Percentiles rank a stretch among this genome's conserved stretches.
Conservation (phyloP, 2,797 vertebrate species). For the Pseudochromis fuscus region DNA sequence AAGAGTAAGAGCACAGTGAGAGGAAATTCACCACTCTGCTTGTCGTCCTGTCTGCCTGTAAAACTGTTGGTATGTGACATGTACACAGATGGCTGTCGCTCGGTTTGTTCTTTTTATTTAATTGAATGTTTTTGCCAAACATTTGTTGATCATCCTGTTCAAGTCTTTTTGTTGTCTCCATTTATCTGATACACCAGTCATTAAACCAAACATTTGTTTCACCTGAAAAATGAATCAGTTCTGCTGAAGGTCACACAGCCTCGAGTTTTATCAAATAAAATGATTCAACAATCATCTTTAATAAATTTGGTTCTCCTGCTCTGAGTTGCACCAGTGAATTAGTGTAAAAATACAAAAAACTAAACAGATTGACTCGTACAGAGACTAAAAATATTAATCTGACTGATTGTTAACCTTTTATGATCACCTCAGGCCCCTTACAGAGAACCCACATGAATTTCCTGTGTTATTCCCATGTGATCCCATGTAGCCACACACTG, state of each 20-base stretch:
- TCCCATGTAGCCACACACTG: too few species aligned
- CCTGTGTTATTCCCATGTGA: too few species aligned
- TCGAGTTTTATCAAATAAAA: conserved; percentile 43
- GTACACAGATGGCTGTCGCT: neutral
- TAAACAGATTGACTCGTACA: neutral
- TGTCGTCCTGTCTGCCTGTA: neutral
- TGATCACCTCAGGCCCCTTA: too few species aligned
- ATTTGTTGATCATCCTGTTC: neutral
- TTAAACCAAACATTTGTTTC: conserved; percentile 4
- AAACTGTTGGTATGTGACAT: neutral
- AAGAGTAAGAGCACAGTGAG: conserved; percentile 69
- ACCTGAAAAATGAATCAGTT: conserved; percentile 34
- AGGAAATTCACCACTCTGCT: neutral
- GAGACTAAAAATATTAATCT: too few species aligned
- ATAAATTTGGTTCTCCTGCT: conserved; percentile 10
- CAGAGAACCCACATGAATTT: too few species aligned
- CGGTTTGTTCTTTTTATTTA: neutral
- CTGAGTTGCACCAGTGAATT: conserved; percentile 4
- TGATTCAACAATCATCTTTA: conserved; percentile 48
- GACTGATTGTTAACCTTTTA: too few species aligned
- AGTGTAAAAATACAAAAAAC: conserved; percentile 17
- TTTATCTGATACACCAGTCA: conserved; percentile 19
- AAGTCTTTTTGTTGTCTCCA: neutral
- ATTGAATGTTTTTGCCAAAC: neutral
- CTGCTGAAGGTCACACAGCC: conserved; percentile 52